Evolutionary conservation across 2,888 invertebrate genomes (phyloP), one percentile per base, ranked within the genome.

Genomic region (Lasioglossum zephyrum): DNA sequence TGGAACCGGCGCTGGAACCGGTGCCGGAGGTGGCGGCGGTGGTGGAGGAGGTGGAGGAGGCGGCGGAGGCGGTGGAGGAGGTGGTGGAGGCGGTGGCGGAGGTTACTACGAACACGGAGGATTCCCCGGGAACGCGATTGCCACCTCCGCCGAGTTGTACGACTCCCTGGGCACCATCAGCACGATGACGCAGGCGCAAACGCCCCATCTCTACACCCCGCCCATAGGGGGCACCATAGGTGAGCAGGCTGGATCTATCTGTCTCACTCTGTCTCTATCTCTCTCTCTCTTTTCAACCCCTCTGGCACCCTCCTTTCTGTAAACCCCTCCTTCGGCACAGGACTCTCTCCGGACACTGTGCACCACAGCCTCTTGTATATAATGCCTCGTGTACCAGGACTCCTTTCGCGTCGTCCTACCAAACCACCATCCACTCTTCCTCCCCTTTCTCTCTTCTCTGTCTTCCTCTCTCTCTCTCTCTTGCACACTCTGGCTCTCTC

Each of bases 201-300:
- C 96, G 79, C 96, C 96, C 90, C 96, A 96, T 93, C 96, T 98
- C 11, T 98, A 98, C 95, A 97, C 98, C 87, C 97, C 98, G 89
- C 97, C 98, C 69, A 96, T 97, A 93, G 97, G 97, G 91, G 96
- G 97, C 90, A 96, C 97, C 89, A 96, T 98, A 95, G 97, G 97
- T 97, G 94, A 96, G 96, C 92, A n/a, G 90, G 84, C 81, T 86
- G 79, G 75, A 74, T 82, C 69, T 77, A 73, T 77, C 78, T 86
- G 70, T 76, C 72, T 82, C 69, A 49, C 82, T 81, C 73, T 77
- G 72, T 86, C 75, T 80, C 53, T 63, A 77, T 82, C 57, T 53
- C 81, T 79, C 57, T 53, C 81, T 79, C 76, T 75, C 79, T 86
- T 77, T 80, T 72, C 82, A 31, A 72, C 76, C 72, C 72, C 81